Evolutionary conservation across 2,888 invertebrate species (phyloP).

Genomic region (Microplitis manilae): DNA sequence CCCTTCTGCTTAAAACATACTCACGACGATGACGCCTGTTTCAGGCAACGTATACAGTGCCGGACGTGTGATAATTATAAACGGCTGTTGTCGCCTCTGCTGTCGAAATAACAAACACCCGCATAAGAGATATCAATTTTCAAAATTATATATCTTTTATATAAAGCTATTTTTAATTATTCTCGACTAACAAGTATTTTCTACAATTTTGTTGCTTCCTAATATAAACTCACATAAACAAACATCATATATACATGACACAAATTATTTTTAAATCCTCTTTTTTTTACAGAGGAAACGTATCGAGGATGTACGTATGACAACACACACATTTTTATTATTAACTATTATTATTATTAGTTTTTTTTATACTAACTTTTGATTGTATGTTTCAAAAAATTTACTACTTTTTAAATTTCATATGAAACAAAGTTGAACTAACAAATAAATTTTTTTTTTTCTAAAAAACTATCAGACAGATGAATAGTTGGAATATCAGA

Average conservation of each 20-base stretch:
- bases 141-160: neutral
- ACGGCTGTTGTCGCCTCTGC: constrained; percentile 34
- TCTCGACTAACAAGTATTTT: neutral
- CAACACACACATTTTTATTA: constrained; percentile 3
- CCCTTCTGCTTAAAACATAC: neutral
- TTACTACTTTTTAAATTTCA: neutral
- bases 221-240: neutral
- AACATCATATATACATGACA: constrained; percentile 10
- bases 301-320: constrained; percentile 55
- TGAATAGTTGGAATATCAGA: too few relatives aligned
- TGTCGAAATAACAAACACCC: constrained; percentile 40
- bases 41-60: constrained; percentile 24
- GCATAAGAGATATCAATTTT: constrained; percentile 28
- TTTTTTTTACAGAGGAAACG: constrained; percentile 54
- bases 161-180: neutral
- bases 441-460: neutral
- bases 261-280: neutral
- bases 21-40: constrained; percentile 30
- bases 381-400: neutral
- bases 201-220: neutral
- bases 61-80: constrained; percentile 41
- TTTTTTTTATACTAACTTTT: neutral
- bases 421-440: neutral
- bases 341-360: neutral
- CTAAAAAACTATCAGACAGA: too few relatives aligned